phyloP scores from a whole-genome alignment of 2,888 invertebrate genomes.

The Drosophila diplacantha region DNA sequence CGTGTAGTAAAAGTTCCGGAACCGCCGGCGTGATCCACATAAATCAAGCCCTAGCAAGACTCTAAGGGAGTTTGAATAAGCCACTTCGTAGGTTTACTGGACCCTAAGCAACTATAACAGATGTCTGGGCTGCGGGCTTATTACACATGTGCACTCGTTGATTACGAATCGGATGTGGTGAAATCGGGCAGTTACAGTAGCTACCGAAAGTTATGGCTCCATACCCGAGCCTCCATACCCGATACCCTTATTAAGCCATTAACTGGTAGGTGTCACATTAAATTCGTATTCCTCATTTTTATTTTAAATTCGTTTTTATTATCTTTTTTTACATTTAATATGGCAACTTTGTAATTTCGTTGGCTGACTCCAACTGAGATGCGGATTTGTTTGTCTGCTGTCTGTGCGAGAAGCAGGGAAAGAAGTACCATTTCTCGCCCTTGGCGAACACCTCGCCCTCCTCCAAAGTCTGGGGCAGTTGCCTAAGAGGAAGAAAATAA shows the following conservation, averaged over 20 bases:
- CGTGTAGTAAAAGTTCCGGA: constrained; percentile 32
- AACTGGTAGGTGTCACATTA: no score
- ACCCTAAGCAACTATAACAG: not conserved
- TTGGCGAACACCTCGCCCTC: constrained; percentile 81
- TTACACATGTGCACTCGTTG: not conserved
- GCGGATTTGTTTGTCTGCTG: constrained; percentile 4
- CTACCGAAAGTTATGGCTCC: no score
- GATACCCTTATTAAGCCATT: not conserved
- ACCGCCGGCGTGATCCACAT: constrained; percentile 29
- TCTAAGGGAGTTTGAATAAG: not conserved
- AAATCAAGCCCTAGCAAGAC: constrained; percentile 3
- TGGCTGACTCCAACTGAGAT: constrained; percentile 32
- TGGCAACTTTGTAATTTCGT: constrained; percentile 9
- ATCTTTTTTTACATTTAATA: constrained; percentile 12
- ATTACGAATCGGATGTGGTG: constrained; percentile 6
- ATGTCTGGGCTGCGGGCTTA: constrained; percentile 16
- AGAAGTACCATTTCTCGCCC: constrained; percentile 79
- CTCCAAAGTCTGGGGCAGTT: constrained; percentile 80
- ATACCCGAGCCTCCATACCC: no score
- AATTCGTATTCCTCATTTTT: not conserved
- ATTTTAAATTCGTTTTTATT: constrained; percentile 5
- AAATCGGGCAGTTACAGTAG: constrained; percentile 1
- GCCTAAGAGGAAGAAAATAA: constrained; percentile 53
- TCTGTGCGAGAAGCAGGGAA: constrained; percentile 74
- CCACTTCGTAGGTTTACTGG: not conserved